A percentile compares a stretch with the other conserved stretches of the same genome.
Evolutionary conservation across 2,797 vertebrate species (phyloP).

Genomic region (Crypturellus tataupa): DNA sequence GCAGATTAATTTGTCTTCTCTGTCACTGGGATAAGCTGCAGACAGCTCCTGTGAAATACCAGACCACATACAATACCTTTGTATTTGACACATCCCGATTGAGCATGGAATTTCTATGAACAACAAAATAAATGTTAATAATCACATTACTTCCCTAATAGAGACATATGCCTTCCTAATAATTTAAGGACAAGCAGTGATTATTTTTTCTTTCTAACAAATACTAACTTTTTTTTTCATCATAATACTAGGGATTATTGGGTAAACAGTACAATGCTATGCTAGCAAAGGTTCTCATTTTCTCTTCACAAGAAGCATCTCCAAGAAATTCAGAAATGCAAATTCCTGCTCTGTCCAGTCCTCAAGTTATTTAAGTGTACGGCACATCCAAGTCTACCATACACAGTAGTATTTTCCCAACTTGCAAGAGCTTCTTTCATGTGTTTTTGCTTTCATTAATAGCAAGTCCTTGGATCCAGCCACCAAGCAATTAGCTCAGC

Average conservation of each 20-base stretch:
- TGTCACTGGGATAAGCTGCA: not conserved
- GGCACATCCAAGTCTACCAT: not conserved
- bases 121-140: not conserved
- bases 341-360: not conserved
- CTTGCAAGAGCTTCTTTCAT: not conserved
- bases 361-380: not conserved
- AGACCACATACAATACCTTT: constrained; percentile 18
- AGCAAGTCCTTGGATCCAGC: not conserved
- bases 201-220: constrained; percentile 3
- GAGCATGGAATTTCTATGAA: not conserved
- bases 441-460: not conserved
- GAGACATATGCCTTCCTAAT: not conserved
- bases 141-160: constrained; percentile 11
- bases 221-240: not conserved
- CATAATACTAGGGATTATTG: constrained; percentile 8
- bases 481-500: not conserved
- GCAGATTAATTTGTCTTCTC: constrained; percentile 53
- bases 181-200: not conserved
- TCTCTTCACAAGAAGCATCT: not conserved
- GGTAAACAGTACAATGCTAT: not conserved
- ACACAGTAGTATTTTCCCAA: not conserved
- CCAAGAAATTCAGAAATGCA: not conserved
- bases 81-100: not conserved
- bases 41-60: not conserved
- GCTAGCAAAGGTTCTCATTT: not conserved